Base-by-base conservation (phyloP, 2,113 vertebrate species). In the Thamnaconus septentrionalis region DNA sequence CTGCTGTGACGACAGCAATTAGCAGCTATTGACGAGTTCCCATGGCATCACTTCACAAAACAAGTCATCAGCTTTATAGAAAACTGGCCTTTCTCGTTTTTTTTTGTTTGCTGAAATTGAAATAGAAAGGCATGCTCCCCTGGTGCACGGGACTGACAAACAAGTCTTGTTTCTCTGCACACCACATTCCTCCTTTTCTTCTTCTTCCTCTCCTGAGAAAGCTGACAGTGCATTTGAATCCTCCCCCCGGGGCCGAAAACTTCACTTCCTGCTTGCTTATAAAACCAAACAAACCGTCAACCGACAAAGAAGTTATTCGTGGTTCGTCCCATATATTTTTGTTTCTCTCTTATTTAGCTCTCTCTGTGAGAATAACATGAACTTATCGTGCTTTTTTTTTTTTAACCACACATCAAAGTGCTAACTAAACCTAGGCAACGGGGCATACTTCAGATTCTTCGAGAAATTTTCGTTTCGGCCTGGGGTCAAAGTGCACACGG, bases 121-220 rank as follows among this genome's bases (percentile, higher is more conserved):
- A 53, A 60, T 44, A 73, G 70, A 73, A 71, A 73, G 66, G 71
- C 80, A 85, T 78, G 67, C 66, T 78, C 75, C 76, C 61, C 84
- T 42, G 51, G 44, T 77, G 81, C 73, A 82, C 68, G 64, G 52
- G 56, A 45, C 64, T 75, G 62, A 75, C 65, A n/a, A 79, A 77
- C 73, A 73, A 55, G 59, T 66, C 73, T 71, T 80, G 66, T 78
- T 75, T 74, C 75, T 77, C 71, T 43, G 42, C 64, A 57, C 72
- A 67, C 56, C 72, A 70, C 69, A 65, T 80, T 67, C 4, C 69
- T 66, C 11, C 18, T 65, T 70, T 66, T 39, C 42, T 51, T 5
- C 42, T 39, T 4, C 50, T 42, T 68, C 10, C 47, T 71, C 5
- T 66, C 49, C 62, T 71, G 57, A 82, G 59, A 83, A 80, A 72